phyloP scores from a whole-genome alignment of 2,888 invertebrate genomes.

The Pachycephus smyrnensis region DNA sequence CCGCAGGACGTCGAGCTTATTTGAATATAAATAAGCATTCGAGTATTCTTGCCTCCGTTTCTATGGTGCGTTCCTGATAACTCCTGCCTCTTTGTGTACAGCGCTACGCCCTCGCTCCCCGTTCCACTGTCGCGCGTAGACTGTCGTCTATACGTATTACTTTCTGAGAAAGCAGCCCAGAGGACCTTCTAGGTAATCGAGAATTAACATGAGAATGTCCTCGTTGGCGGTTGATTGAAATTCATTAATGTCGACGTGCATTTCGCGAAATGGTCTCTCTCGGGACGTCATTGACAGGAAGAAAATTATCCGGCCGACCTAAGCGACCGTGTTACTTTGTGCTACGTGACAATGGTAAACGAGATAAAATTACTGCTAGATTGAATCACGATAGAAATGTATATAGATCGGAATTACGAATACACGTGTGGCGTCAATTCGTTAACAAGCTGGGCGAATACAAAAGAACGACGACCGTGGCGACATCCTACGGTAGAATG shows the following conservation, averaged over 20 bases:
- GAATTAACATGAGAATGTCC: conserved; percentile 5
- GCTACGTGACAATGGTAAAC: not conserved
- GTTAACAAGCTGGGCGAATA: not conserved
- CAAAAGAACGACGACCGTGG: not conserved
- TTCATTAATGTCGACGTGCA: not conserved
- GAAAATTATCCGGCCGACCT: not conserved
- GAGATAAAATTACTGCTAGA: not conserved
- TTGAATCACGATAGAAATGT: not conserved
- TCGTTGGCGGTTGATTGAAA: conserved; percentile 2
- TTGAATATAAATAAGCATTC: conserved; percentile 4
- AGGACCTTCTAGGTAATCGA: not conserved
- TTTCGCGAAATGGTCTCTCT: not conserved
- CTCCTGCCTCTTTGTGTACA: not conserved
- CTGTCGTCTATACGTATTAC: not conserved
- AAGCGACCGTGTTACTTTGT: not conserved
- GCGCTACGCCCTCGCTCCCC: not conserved
- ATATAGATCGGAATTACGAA: not conserved
- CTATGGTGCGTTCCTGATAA: not conserved
- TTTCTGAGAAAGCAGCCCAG: not conserved
- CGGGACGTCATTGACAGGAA: not conserved
- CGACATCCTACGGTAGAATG: not conserved
- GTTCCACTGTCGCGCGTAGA: not conserved
- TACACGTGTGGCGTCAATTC: too few species aligned
- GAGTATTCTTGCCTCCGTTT: not conserved
- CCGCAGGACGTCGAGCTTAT: conserved; percentile 6